Conservation (phyloP, 1,140 invertebrate species). For the Propsilocerus akamusi region DNA sequence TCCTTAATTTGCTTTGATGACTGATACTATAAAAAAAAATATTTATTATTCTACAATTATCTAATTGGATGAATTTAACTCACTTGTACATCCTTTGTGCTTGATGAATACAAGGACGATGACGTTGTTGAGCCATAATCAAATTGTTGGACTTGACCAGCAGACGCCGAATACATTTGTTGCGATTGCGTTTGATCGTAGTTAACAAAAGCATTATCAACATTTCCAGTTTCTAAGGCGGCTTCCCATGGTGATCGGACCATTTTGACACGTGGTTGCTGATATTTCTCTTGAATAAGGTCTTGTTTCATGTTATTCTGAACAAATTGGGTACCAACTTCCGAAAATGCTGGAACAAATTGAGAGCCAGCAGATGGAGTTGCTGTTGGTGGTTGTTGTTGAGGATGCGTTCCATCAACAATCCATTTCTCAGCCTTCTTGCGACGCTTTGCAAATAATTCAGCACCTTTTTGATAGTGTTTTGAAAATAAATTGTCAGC, state of each 20-base stretch:
- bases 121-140: conserved; percentile 4
- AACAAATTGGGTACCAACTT: conserved; percentile 20
- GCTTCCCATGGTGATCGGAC: conserved; percentile 56
- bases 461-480: too few species aligned
- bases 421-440: conserved; percentile 75
- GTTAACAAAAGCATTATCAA: conserved; percentile 39
- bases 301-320: conserved; percentile 20
- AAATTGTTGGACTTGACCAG: conserved; percentile 14
- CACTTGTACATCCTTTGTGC: not conserved
- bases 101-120: not conserved
- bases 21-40: not conserved
- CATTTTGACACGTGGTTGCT: conserved; percentile 34
- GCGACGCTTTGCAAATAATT: conserved; percentile 71
- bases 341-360: conserved; percentile 17
- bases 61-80: not conserved
- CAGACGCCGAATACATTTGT: conserved; percentile 16
- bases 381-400: conserved; percentile 17
- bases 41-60: not conserved
- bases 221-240: conserved; percentile 45
- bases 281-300: conserved; percentile 31
- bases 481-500: conserved; percentile 1
- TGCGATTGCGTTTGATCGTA: conserved; percentile 14
- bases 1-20: conserved; percentile 12
- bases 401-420: conserved; percentile 48
- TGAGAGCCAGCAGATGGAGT: conserved; percentile 14